phyloP scores from a whole-genome alignment of 2,113 vertebrate genomes.

The Felis catus region F.catus_Fca126_mat1.0 CM031419.1:173865501-173866000 shows the following conservation, averaged over 20 bases:
- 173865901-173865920: not conserved
- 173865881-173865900: not conserved
- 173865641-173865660: not conserved
- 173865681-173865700: too few relatives aligned
- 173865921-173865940: not conserved
- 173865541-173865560: not conserved
- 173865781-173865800: not conserved
- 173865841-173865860: not conserved
- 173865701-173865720: not conserved
- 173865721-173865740: not conserved
- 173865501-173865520: not conserved
- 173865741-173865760: not conserved
- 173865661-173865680: not conserved
- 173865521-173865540: not conserved
- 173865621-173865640: not conserved
- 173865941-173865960: not conserved
- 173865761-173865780: not conserved
- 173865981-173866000: not conserved
- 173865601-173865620: not conserved
- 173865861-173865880: not conserved
- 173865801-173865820: not conserved
- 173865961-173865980: not conserved
- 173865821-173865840: not conserved
- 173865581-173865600: not conserved
- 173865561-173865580: not conserved